Base-by-base conservation (phyloP, 2,888 invertebrate genomes). In the Drosophila kuntzei region DNA sequence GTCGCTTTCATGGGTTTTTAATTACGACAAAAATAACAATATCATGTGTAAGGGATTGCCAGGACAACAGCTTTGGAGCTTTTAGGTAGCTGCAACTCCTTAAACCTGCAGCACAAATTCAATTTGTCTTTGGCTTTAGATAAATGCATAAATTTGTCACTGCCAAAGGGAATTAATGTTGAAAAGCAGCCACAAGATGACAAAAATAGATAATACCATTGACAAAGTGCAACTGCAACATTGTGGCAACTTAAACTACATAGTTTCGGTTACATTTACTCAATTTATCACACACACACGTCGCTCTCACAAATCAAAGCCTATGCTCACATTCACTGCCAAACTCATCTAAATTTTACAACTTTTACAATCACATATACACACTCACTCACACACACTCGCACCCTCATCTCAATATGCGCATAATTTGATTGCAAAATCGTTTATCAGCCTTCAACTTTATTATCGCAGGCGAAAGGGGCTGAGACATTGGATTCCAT, bases 361-460 rank as follows among this genome's bases (percentile, higher is more conserved):
- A 62, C 61, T 39, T 55, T 34, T 43, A 71, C 61, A 55, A 57
- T 39, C 44, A 37, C 41, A 27, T 18, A 34, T 37, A 32, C 46
- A 34, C 37, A 55, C 53, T 29, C 63, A 37, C 46, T 25, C 41
- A 27, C 37, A 37, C 47, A 27, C 41, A 41, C 36, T 46, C 60
- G 51, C 37, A 53, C 43, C 69, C 66, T 70, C 64, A 61, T 53
- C 47, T 63, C 18, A 50, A 68, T 80, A 77, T 80, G 79, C 78
- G 75, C 88, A 84, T 91, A 90, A 91, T 90, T 90, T 90, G 88
- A 89, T 90, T 90, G 84, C 76, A 70, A 81, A 90, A 88, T 79
- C 90, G 90, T 91, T 90, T 90, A 90, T 89, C 89, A 80, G 73
- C 79, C 63, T 61, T 80, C 84, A 87, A 82, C 87, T 87, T 90